Conservation (phyloP, 2,797 vertebrate genomes). For the Ctenopoma multispine region DNA sequence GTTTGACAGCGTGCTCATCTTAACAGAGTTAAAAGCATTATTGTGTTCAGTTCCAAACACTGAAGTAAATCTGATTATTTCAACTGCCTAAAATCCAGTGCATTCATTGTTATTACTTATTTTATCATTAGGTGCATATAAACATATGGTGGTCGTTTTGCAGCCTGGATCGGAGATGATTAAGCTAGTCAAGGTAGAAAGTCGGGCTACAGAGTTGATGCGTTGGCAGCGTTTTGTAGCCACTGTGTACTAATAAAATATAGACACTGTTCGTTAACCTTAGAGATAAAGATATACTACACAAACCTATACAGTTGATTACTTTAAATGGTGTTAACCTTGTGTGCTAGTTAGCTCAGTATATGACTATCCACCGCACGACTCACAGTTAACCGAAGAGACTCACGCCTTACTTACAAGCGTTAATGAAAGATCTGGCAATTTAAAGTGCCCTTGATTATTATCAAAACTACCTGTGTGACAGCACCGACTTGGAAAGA, state of each 20-base stretch:
- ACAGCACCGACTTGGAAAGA: fast-evolving
- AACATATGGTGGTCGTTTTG: neutral
- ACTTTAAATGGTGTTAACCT: neutral
- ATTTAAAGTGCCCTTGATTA: neutral
- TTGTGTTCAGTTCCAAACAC: neutral
- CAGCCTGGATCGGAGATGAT: constrained; percentile 2
- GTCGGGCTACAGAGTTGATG: constrained; percentile 10
- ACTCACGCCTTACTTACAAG: constrained; percentile 9
- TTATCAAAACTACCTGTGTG: fast-evolving
- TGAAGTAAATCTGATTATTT: neutral
- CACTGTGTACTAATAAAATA: neutral
- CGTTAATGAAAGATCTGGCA: neutral
- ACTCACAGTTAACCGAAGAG: constrained; percentile 32
- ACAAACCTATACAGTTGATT: fast-evolving
- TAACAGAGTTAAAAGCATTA: too few relatives aligned
- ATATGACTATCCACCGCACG: neutral
- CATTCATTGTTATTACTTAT: neutral
- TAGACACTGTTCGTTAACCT: fast-evolving
- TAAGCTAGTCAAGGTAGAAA: neutral
- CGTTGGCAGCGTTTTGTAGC: constrained; percentile 17
- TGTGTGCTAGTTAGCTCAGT: neutral
- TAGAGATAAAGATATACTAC: fast-evolving
- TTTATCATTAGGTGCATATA: neutral
- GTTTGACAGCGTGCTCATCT: too few relatives aligned
- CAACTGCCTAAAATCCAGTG: neutral